phyloP scores from a whole-genome alignment of 2,888 invertebrate genomes.

The Tillus elongatus region DNA sequence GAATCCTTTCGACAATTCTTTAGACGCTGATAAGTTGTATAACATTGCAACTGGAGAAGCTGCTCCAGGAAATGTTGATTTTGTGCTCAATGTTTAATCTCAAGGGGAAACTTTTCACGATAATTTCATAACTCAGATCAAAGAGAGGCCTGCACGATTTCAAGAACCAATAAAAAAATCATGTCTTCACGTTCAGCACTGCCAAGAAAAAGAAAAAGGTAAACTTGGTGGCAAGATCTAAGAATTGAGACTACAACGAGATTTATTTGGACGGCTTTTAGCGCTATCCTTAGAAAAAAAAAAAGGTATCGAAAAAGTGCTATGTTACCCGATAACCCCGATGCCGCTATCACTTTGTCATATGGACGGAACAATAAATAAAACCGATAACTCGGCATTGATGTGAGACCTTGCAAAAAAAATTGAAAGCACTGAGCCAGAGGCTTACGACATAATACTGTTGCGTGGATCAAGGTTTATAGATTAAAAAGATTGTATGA shows the following conservation, averaged over 20 bases:
- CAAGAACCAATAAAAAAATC: constrained; percentile 7
- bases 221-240: constrained; percentile 7
- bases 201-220: constrained; percentile 2
- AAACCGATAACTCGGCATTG: constrained; percentile 6
- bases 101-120: neutral
- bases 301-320: constrained; percentile 4
- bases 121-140: constrained; percentile 5
- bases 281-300: constrained; percentile 10
- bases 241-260: constrained; percentile 6
- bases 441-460: no score
- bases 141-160: constrained; percentile 5
- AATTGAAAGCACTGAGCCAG: neutral
- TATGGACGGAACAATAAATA: no score
- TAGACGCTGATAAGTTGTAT: constrained; percentile 7
- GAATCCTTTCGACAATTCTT: constrained; percentile 7
- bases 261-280: constrained; percentile 6
- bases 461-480: no score
- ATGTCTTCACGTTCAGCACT: neutral
- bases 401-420: constrained; percentile 6
- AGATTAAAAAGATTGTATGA: no score
- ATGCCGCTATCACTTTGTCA: constrained; percentile 8
- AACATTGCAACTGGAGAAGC: constrained; percentile 7
- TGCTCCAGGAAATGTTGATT: constrained; percentile 3
- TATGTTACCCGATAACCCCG: constrained; percentile 7
- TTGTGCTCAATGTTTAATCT: no score